Conservation (phyloP, 53 echinoderm and acorn worm genomes). For the Temnopleurus reevesii region DNA sequence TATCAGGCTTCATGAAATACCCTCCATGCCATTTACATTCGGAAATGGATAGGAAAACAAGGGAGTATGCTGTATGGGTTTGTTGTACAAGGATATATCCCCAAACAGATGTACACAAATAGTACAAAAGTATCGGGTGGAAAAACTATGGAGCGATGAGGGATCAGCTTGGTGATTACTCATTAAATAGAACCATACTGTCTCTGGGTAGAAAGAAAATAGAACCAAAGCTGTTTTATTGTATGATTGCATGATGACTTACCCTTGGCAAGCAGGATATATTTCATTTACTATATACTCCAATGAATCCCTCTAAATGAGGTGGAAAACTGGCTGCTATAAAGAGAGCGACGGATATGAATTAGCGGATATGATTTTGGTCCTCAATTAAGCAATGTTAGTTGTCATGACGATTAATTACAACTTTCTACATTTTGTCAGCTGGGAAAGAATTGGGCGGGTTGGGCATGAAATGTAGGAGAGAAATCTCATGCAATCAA, state of each 20-base stretch:
- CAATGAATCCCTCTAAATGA: slow-evolving; percentile 39
- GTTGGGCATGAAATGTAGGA: slow-evolving; percentile 1
- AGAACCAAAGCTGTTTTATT: not conserved
- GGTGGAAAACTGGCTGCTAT: not conserved
- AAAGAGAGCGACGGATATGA: slow-evolving; percentile 42
- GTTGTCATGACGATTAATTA: slow-evolving; percentile 52
- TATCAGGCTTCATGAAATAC: no score
- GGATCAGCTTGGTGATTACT: slow-evolving; percentile 9
- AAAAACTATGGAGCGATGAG: no score
- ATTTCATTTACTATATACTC: slow-evolving; percentile 48
- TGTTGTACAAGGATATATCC: no score
- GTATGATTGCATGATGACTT: slow-evolving; percentile 37
- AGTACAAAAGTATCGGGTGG: no score
- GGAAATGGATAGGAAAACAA: no score
- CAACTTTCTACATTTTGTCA: not conserved
- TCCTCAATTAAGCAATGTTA: slow-evolving; percentile 46
- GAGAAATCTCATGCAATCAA: no score
- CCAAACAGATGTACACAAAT: no score
- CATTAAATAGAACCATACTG: not conserved
- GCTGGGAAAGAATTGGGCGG: slow-evolving; percentile 1
- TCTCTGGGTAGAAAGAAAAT: not conserved
- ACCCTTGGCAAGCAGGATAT: slow-evolving; percentile 34
- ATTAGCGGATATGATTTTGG: slow-evolving; percentile 59
- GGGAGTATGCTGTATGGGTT: no score
- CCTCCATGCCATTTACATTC: no score